These are phyloP conservation scores for Melitaea athalia DNA, from an alignment of 2,888 invertebrate species.

Conservation along the genomic window DNA sequence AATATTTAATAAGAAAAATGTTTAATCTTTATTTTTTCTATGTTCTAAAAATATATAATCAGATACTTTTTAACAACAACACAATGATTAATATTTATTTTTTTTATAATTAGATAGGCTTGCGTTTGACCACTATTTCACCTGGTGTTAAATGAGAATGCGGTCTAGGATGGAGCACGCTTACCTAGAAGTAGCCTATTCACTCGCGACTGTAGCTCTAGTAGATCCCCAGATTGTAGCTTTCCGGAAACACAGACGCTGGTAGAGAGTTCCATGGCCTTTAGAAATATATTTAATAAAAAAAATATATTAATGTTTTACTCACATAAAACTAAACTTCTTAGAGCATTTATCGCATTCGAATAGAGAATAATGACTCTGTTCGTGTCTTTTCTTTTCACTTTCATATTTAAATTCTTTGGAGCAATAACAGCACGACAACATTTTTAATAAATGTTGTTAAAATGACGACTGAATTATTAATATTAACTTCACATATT, in stretches of 20 bases:
- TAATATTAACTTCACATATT: constrained; percentile 4
- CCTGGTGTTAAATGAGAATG: too few relatives aligned
- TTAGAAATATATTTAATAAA: neutral
- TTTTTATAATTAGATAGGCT: too few relatives aligned
- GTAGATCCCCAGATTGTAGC: too few relatives aligned
- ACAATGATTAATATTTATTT: too few relatives aligned
- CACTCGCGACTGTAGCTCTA: too few relatives aligned
- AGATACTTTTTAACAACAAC: too few relatives aligned
- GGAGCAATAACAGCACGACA: constrained; percentile 58
- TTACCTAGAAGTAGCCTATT: too few relatives aligned
- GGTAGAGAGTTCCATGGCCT: too few relatives aligned
- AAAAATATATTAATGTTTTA: constrained; percentile 34
- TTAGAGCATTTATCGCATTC: constrained; percentile 70
- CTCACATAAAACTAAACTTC: constrained; percentile 76
- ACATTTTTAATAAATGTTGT: constrained; percentile 33
- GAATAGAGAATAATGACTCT: constrained; percentile 68
- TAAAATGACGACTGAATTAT: neutral
- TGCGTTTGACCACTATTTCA: too few relatives aligned
- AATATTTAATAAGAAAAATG: constrained; percentile 17
- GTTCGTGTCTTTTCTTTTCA: constrained; percentile 70
- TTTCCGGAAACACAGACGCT: too few relatives aligned
- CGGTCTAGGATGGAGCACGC: too few relatives aligned
- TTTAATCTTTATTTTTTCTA: neutral
- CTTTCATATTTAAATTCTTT: constrained; percentile 72
- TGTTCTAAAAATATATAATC: neutral